Evolutionary conservation across 1,140 invertebrate species (phyloP).

Genomic region (Linepithema humile): DNA sequence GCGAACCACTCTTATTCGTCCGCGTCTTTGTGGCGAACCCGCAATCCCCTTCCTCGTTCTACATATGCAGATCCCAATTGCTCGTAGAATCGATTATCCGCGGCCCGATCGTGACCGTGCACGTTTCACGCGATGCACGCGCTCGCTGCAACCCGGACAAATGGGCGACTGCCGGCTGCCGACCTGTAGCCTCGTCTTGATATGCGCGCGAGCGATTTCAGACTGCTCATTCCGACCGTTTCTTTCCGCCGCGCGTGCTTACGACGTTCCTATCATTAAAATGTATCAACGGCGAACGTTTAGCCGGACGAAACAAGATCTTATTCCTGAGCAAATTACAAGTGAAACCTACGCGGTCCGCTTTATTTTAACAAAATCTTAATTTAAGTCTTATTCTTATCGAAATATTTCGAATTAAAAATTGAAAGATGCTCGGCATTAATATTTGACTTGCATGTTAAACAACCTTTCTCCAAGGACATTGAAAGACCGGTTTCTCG

Average conservation of each 20-base stretch:
- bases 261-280: slow-evolving; percentile 4
- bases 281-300: background rate
- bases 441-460: background rate
- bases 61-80: slow-evolving; percentile 38
- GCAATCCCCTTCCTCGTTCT: background rate
- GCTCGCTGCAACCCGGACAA: slow-evolving; percentile 17
- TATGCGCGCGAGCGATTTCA: slow-evolving; percentile 13
- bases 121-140: slow-evolving; percentile 46
- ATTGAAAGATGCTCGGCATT: background rate
- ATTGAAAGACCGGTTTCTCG: too few relatives aligned
- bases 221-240: background rate
- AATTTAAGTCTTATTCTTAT: background rate
- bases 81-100: slow-evolving; percentile 58
- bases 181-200: background rate
- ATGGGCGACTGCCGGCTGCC: slow-evolving; percentile 27
- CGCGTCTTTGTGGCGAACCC: slow-evolving; percentile 14
- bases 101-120: slow-evolving; percentile 55
- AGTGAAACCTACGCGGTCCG: too few relatives aligned
- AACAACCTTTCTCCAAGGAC: background rate
- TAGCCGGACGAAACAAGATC: background rate
- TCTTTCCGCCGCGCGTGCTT: background rate
- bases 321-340: background rate
- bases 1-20: background rate
- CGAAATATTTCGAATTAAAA: background rate
- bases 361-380: background rate